Conservation (phyloP, 2,113 vertebrate species). For the Nicator chloris region DNA sequence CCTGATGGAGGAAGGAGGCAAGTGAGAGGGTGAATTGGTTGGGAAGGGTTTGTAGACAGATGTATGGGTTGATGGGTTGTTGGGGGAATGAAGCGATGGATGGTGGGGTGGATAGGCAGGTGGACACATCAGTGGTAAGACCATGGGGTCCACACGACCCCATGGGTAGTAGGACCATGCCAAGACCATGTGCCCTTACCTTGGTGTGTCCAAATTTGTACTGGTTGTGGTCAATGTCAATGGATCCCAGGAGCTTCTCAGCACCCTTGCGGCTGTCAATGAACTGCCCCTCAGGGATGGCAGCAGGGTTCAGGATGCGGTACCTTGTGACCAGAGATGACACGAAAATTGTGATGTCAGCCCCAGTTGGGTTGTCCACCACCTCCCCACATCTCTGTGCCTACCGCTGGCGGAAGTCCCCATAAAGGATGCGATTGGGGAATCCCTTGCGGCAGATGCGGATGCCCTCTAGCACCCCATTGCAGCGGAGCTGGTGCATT, state of each 20-base stretch:
- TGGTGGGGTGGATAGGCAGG: background rate
- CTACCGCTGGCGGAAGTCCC: slow-evolving; percentile 86
- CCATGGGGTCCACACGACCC: background rate
- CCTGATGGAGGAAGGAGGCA: background rate
- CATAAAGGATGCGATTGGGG: slow-evolving; percentile 87
- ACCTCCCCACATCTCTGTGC: no score
- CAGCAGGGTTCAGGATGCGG: slow-evolving; percentile 61
- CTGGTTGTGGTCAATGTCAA: slow-evolving; percentile 84
- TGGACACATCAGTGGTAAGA: no score
- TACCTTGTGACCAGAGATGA: slow-evolving; percentile 50
- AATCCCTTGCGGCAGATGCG: slow-evolving; percentile 91
- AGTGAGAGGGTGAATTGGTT: background rate
- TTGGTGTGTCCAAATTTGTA: slow-evolving; percentile 89
- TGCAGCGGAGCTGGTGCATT: slow-evolving; percentile 96
- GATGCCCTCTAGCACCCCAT: slow-evolving; percentile 91
- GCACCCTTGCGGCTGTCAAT: slow-evolving; percentile 88
- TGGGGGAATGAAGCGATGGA: background rate
- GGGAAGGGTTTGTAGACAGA: background rate
- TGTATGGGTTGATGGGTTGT: background rate
- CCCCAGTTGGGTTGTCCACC: background rate
- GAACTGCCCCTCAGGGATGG: slow-evolving; percentile 82
- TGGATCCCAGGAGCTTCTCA: slow-evolving; percentile 76
- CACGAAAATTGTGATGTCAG: background rate
- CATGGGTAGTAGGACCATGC: no score
- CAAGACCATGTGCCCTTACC: background rate